phyloP scores from a whole-genome alignment of 2,888 invertebrate genomes.

The Temnothorax unifasciatus region DNA sequence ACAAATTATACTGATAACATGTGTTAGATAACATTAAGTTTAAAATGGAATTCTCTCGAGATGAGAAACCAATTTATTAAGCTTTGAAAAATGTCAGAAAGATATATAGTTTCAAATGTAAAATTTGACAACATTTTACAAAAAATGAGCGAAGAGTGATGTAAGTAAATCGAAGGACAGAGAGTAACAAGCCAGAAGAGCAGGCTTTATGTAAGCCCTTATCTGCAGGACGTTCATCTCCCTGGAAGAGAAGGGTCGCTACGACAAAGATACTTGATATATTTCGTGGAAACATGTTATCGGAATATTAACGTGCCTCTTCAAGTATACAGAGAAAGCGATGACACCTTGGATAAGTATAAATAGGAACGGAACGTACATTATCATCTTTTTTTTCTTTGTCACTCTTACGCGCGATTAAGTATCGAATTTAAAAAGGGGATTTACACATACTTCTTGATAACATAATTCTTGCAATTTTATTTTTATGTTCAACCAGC shows the following conservation, averaged over 20 bases:
- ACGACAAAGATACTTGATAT: conserved; percentile 60
- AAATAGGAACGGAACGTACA: background rate
- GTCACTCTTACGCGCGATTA: background rate
- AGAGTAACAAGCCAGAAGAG: conserved; percentile 57
- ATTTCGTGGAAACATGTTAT: conserved; percentile 59
- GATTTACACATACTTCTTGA: background rate
- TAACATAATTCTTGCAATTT: conserved; percentile 2
- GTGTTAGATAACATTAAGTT: background rate
- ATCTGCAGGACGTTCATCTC: conserved; percentile 68
- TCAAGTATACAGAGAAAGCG: background rate
- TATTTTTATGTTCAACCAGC: background rate
- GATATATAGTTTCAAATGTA: background rate
- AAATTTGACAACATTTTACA: conserved; percentile 48
- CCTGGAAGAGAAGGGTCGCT: background rate
- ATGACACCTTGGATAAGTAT: conserved; percentile 18
- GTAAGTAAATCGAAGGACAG: conserved; percentile 31
- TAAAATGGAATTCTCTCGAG: background rate
- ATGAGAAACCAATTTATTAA: background rate
- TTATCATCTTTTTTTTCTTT: background rate
- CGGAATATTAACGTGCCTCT: conserved; percentile 71
- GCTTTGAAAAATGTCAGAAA: conserved; percentile 4
- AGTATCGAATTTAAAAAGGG: background rate
- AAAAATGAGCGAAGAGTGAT: conserved; percentile 59
- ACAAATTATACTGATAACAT: background rate
- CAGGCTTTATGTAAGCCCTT: conserved; percentile 64